Evolutionary conservation across 2,797 vertebrate genomes (phyloP), one percentile per base, ranked within the genome.

Genomic region (Lepidocolaptes lacrymiger): DNA sequence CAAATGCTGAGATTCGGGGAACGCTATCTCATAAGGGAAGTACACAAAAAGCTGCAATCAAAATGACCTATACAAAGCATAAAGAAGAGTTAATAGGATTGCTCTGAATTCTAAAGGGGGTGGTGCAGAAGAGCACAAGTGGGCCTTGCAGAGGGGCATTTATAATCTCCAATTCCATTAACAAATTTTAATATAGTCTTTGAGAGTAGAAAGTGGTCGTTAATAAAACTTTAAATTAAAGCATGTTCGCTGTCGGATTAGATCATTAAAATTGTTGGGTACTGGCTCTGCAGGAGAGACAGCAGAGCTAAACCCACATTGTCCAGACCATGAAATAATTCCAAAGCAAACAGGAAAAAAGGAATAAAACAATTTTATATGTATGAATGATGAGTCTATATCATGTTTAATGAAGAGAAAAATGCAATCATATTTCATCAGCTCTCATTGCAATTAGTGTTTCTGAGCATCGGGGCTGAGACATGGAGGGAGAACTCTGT

Each of bases 151-250:
- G 86, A 88, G 88, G 92, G 93, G 95, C 91, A 89, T 91, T 93
- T 68, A 58, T 93, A 94, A 96, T 96, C 92, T 96, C 92, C 93
- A 76, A 88, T 96, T 95, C 95, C 87, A 94, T 97, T 96, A 97
- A 96, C 90, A 91, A 91, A 97, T 93, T 97, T 95, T 97, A 93
- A 94, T 96, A 94, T 62, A 97, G 93, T 92, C 96, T 97, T 97
- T 96, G 96, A 96, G 96, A 95, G 92, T 77, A 94, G 95, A 93
- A 94, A 96, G 96, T n/a, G 73, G 96, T 97, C 76, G 75, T 97
- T 97, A 97, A 97, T 97, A 97, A 97, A 95, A 97, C 89, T 95
- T 97, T 88, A 96, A 97, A 97, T 97, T 93, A 97, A 96, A 96
- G 95, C 75, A 89, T 95, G 94, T 95, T 92, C 59, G 72, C 97